A percentile compares a stretch with the other conserved stretches of the same genome.
These are phyloP conservation scores for Excalfactoria chinensis DNA, from an alignment of 2,113 vertebrate genomes.

Conservation along the genomic window DNA sequence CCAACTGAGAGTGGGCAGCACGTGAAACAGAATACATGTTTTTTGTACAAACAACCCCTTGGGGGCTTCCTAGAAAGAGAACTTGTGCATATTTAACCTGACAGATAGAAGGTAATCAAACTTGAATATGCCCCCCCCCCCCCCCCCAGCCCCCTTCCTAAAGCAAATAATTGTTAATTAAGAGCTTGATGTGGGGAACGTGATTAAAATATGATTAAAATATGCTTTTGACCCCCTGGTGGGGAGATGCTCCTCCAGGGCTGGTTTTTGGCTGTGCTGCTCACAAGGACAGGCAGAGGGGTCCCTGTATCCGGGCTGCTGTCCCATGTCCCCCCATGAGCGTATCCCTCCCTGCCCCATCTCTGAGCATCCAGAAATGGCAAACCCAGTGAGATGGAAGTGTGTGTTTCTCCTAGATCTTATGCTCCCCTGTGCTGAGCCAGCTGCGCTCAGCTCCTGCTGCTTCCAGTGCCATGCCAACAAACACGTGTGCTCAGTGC, in stretches of 20 bases:
- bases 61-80: constrained; percentile 12
- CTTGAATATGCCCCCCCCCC: neutral
- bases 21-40: neutral
- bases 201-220: neutral
- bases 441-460: fast-evolving
- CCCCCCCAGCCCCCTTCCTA: neutral
- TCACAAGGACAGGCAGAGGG: neutral
- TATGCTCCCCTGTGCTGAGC: fast-evolving
- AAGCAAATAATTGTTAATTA: neutral
- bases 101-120: neutral
- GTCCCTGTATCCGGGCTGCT: neutral
- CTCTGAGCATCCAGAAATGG: neutral
- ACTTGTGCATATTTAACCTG: neutral
- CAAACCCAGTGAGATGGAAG: neutral
- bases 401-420: neutral
- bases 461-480: fast-evolving
- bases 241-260: neutral
- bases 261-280: neutral
- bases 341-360: neutral
- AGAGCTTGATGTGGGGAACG: neutral
- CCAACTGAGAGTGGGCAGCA: neutral
- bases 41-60: constrained; percentile 1
- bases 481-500: neutral
- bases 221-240: neutral
- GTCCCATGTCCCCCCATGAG: neutral